Conservation (phyloP, 2,888 invertebrate species). For the Pollenia amentaria region DNA sequence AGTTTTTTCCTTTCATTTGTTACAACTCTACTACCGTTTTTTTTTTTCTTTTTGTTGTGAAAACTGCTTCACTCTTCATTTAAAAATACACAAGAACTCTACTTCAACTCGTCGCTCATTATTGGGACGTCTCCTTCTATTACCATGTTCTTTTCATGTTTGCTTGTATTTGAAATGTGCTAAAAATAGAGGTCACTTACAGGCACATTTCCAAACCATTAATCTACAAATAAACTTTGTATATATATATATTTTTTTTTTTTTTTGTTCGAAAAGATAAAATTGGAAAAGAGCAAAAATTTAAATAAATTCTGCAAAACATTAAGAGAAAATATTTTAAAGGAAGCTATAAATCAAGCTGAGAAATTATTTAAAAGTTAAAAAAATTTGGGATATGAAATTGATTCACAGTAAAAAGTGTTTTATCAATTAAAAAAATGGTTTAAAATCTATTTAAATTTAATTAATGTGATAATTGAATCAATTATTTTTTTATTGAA, state of each 20-base stretch:
- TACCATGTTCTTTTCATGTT: too few relatives aligned
- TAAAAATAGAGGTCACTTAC: constrained; percentile 71
- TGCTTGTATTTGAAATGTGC: too few relatives aligned
- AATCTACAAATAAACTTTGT: constrained; percentile 77
- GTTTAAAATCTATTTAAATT: too few relatives aligned
- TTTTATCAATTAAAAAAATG: too few relatives aligned
- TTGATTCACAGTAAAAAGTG: too few relatives aligned
- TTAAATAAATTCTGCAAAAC: too few relatives aligned
- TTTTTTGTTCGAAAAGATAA: background rate
- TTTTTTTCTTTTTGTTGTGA: background rate
- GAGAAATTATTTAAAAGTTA: too few relatives aligned
- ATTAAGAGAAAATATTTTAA: background rate
- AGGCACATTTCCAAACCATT: constrained; percentile 79
- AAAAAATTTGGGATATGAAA: too few relatives aligned
- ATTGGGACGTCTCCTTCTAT: background rate
- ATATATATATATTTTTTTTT: constrained; percentile 49
- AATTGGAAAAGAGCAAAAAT: too few relatives aligned
- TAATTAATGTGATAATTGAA: too few relatives aligned
- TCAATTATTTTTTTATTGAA: too few relatives aligned
- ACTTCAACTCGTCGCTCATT: background rate
- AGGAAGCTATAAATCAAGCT: background rate
- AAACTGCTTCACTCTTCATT: constrained; percentile 29
- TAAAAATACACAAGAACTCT: background rate
- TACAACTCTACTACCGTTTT: background rate
- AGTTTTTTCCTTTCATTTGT: background rate